Base-by-base conservation (phyloP, 2,888 invertebrate species). In the Melieria picta region DNA sequence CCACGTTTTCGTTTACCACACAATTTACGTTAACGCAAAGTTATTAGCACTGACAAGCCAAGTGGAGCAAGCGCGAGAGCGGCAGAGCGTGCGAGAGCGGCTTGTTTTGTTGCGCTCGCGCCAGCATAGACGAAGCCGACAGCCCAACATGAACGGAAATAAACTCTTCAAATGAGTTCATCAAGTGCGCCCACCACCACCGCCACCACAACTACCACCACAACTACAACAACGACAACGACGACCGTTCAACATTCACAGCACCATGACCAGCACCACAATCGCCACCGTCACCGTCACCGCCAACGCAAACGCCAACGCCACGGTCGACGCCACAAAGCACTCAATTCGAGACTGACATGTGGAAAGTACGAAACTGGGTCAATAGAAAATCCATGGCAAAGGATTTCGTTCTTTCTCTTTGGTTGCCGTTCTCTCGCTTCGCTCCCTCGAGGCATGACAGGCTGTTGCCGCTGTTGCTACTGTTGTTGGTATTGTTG, bases 331-430 rank as follows among this genome's bases (percentile, higher is more conserved):
- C 13, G 47, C 13, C 46, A 42, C 43, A 11, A 45, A 65, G 10
- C 42, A 55, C 43, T 2, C 60, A 50, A 13, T 57, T 13, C 45
- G 47, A 63, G 72, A 72, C 72, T 69, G 72, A 72, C 71, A 65
- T 62, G 62, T 30, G 43, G 16, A 45, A 50, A 60, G 58, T 48
- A 63, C 55, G 58, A 78, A 82, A 77, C 79, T 83, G 77, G 81
- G 81, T 83, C 82, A 82, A 78, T 78, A 80, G 76, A 78, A 81
- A 77, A 75, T 76, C 70, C 63, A 74, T 73, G 73, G 77, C 75
- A 78, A 82, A 80, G 80, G 80, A 77, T 79, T 79, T 75, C 69
- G 58, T 62, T 65, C 47, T 58, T 16, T 16, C 13, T 30, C 9
- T 65, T 48, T 60, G 42, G 10, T 55, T 13, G 10, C 4, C 50